Evolutionary conservation across 2,797 vertebrate species (phyloP).

Genomic region (Botia kubotai): DNA sequence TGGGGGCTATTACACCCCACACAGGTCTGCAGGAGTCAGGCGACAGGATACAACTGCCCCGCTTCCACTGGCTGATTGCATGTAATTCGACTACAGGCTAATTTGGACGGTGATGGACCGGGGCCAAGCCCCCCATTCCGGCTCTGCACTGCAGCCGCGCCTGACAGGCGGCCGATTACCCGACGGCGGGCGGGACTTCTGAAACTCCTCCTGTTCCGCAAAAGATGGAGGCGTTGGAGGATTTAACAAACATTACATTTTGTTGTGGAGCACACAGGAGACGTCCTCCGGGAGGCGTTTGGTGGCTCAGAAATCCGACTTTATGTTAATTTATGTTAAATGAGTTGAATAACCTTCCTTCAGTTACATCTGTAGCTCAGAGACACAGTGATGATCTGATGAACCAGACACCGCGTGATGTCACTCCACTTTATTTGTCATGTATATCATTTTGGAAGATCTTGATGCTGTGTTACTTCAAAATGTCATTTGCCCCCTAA

Average conservation of each 20-base stretch:
- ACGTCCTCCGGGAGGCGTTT: background rate
- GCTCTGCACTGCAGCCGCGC: constrained; percentile 54
- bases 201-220: constrained; percentile 40
- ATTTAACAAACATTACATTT: too few species aligned
- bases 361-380: too few species aligned
- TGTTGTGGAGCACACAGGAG: too few species aligned
- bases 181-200: constrained; percentile 25
- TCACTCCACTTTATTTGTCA: too few species aligned
- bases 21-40: constrained; percentile 32
- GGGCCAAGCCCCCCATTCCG: constrained; percentile 59
- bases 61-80: constrained; percentile 34
- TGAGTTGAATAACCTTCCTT: too few species aligned
- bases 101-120: constrained; percentile 50
- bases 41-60: background rate
- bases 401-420: too few species aligned
- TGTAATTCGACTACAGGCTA: constrained; percentile 39
- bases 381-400: too few species aligned
- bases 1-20: constrained; percentile 15
- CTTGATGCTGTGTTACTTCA: too few species aligned
- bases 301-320: too few species aligned
- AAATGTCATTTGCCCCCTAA: too few species aligned
- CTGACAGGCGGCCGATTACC: constrained; percentile 47
- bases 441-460: too few species aligned
- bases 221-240: background rate
- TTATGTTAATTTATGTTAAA: too few species aligned